Evolutionary conservation across 1,140 invertebrate genomes (phyloP).

Genomic region (Calliphora vicina): DNA sequence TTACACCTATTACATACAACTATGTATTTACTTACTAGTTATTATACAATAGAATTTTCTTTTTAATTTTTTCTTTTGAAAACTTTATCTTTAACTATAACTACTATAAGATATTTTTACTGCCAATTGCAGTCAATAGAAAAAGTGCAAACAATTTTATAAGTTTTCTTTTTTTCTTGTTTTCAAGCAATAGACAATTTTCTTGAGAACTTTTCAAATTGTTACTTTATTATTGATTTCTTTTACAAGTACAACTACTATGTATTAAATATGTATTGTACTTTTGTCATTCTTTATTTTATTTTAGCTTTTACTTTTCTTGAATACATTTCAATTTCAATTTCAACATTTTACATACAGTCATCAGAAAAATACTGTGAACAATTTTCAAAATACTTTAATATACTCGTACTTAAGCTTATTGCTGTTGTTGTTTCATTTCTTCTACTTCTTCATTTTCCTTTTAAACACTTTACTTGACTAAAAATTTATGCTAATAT

Average conservation of each 20-base stretch:
- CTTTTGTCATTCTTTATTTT: too few species aligned
- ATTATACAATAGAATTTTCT: neutral
- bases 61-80: neutral
- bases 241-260: neutral
- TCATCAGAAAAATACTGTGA: too few species aligned
- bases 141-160: neutral
- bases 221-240: neutral
- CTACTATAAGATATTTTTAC: neutral
- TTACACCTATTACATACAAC: neutral
- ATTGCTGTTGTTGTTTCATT: too few species aligned
- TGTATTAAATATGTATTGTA: neutral
- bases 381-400: too few species aligned
- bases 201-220: neutral
- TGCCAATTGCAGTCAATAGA: neutral
- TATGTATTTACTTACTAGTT: too few species aligned
- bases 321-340: too few species aligned
- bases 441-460: too few species aligned
- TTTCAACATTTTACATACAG: too few species aligned
- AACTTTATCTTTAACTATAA: neutral
- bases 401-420: too few species aligned
- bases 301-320: too few species aligned
- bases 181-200: neutral
- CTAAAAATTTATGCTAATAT: too few species aligned
- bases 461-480: too few species aligned
- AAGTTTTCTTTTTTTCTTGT: neutral